Evolutionary conservation across 1,140 invertebrate species (phyloP), one percentile per base, ranked within the genome.

Genomic region (Meloidogyne chitwoodi): DNA sequence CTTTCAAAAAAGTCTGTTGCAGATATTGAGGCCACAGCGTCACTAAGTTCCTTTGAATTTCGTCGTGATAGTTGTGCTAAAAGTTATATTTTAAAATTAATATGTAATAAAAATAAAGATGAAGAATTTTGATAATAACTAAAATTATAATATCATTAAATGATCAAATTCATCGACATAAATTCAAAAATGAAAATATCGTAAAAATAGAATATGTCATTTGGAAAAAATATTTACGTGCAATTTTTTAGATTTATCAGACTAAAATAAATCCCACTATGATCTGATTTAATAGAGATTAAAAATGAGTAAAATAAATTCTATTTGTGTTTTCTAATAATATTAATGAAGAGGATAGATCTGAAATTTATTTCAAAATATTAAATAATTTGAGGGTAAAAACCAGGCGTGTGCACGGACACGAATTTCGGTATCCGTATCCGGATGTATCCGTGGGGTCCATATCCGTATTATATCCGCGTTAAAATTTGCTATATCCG

Each of bases 1-100:
- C 86, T 75, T n/a, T 85, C 81, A 75, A 82, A 77, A 80, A 48
- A 70, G 1, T 79, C 31, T n/a, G 63, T 22, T 26, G 71, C 27
- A 44, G 64, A 67, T 56, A 62, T n/a, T 74, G 66, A 31, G 19
- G 27, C 56, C 22, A 19, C 65, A 48, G 67, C 24, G 72, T 48
- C 44, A 48, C 14, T 16, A 19, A 48, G 24, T 27, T 65, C 29
- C 12, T 65, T 65, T 26, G 63, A 26, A 31, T 65, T 65, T 26
- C 24, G 29, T 19, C 22, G 29, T 19, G 68, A 22, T 14, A 69
- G 4, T 69, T 69, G 27, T 26, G 31, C 31, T 69, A 48, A 69
- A 69, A 22, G 19, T 31, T 5, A 69, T 1, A 26, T 12, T 16
- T 24, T 8, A 69, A 69, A 16, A 69, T 19, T 14, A 69, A 24